These are phyloP conservation scores for Acrocephalus scirpaceus DNA, from an alignment of 2,797 vertebrate species.

Conservation along the genomic window DNA sequence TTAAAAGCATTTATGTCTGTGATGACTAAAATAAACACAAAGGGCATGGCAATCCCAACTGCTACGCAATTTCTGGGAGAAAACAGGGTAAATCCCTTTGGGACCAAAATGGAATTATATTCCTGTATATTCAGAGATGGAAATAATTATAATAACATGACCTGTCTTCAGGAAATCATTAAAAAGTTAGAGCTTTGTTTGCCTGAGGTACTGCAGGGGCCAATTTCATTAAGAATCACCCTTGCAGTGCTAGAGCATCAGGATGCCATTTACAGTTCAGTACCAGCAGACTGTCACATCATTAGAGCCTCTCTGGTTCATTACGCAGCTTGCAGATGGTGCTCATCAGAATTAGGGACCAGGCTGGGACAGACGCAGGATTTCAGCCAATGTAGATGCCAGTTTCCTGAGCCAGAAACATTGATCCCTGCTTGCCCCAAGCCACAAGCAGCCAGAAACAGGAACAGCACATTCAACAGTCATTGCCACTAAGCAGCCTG, in stretches of 20 bases:
- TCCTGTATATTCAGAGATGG: neutral
- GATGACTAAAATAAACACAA: neutral
- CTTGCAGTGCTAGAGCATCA: neutral
- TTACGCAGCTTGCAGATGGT: neutral
- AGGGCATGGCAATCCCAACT: neutral
- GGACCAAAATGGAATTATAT: neutral
- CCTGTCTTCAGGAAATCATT: neutral
- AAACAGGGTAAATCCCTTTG: neutral
- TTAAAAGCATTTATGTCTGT: neutral
- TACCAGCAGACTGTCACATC: neutral
- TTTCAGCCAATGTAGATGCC: neutral
- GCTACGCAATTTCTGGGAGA: neutral
- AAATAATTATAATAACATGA: constrained; percentile 1
- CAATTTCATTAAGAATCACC: constrained; percentile 1
- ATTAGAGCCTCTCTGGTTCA: constrained; percentile 6
- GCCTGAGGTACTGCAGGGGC: neutral
- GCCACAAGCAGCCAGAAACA: neutral
- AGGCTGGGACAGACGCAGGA: neutral
- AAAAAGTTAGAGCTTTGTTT: constrained; percentile 25
- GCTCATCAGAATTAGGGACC: neutral
- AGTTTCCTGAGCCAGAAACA: constrained; percentile 13
- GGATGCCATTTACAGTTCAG: constrained; percentile 19
- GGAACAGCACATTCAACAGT: neutral
- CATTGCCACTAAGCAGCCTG: neutral
- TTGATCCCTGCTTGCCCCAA: neutral